Evolutionary conservation across 2,113 vertebrate species (phyloP).

Genomic region (Butastur rufipennis): DNA sequence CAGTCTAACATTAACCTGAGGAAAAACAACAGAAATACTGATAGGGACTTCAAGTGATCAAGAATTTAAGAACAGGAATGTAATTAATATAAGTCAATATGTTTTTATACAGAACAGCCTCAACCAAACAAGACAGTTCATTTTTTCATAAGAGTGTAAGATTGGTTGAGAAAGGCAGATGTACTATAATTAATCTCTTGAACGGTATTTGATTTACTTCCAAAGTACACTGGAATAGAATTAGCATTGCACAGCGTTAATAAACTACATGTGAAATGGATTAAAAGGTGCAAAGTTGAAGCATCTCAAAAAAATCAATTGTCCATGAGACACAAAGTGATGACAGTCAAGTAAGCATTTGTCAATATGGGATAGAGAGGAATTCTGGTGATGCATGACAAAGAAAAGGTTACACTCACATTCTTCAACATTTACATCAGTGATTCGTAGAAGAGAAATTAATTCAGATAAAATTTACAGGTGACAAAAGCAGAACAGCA

Average conservation of each 20-base stretch:
- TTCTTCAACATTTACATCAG: neutral
- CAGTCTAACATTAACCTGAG: neutral
- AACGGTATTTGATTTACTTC: neutral
- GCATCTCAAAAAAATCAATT: neutral
- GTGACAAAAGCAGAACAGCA: constrained; percentile 10
- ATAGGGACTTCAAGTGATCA: neutral
- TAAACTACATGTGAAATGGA: neutral
- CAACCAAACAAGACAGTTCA: neutral
- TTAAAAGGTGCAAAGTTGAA: neutral
- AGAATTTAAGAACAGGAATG: neutral
- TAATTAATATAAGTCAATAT: neutral
- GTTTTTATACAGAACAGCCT: neutral
- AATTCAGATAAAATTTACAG: neutral
- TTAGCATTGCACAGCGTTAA: neutral
- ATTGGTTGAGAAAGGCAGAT: neutral
- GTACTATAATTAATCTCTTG: neutral
- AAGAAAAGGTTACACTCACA: neutral
- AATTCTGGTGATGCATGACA: neutral
- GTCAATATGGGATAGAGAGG: neutral
- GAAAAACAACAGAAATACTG: neutral
- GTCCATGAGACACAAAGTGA: neutral
- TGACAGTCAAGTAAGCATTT: neutral
- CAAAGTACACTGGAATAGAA: neutral
- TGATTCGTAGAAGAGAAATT: neutral
- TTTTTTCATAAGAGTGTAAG: neutral